A percentile compares a stretch with the other conserved stretches of the same genome.
These are phyloP conservation scores for Clarias gariepinus DNA, from an alignment of 2,113 vertebrate genomes.

Conservation along the genomic window DNA sequence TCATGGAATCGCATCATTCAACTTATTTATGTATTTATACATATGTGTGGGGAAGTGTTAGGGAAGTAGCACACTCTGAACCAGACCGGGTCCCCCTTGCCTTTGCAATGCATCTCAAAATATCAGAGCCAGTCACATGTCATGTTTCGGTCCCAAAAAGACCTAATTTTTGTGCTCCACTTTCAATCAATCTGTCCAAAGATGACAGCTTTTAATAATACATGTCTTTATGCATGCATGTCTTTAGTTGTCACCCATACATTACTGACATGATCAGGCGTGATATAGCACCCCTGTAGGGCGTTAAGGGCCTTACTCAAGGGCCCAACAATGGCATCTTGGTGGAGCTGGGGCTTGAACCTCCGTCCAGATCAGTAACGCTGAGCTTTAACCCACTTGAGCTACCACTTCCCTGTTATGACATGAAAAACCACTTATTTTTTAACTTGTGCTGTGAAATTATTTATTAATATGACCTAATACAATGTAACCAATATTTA, in stretches of 20 bases:
- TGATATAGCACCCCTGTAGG: too few species aligned
- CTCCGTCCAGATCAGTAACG: too few species aligned
- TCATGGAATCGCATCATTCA: neutral
- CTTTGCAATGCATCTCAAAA: conserved; percentile 30
- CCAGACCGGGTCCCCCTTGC: conserved; percentile 20
- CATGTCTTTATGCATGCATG: neutral
- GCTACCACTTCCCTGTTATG: neutral
- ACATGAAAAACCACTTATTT: neutral
- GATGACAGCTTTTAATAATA: conserved; percentile 31
- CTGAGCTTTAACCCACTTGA: too few species aligned
- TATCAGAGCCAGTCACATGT: conserved; percentile 45
- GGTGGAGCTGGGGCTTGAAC: too few species aligned
- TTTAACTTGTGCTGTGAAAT: neutral
- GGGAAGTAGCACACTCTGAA: conserved; percentile 33
- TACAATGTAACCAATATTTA: too few species aligned
- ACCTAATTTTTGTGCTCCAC: conserved; percentile 41
- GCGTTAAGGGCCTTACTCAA: too few species aligned
- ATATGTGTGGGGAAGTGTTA: too few species aligned
- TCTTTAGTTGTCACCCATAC: too few species aligned
- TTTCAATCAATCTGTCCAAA: conserved; percentile 34
- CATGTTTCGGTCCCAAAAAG: conserved; percentile 19
- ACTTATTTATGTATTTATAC: too few species aligned
- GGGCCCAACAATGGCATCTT: too few species aligned
- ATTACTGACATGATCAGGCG: too few species aligned
- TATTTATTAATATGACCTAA: neutral